phyloP scores from a whole-genome alignment of 2,888 invertebrate genomes.

The Eulithis testata region DNA sequence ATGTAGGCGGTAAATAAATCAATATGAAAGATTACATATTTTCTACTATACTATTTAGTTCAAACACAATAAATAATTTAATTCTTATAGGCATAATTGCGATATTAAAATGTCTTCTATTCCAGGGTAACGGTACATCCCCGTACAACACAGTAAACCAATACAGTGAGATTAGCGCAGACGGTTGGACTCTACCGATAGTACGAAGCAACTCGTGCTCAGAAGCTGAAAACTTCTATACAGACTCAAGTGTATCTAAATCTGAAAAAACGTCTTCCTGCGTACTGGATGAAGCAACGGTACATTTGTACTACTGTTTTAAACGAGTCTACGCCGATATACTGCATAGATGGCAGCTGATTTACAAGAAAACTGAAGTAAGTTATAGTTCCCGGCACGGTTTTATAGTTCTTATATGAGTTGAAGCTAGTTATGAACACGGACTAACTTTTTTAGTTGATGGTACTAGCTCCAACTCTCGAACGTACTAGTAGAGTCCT shows the following conservation, averaged over 20 bases:
- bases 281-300: slow-evolving; percentile 74
- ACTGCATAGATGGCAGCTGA: slow-evolving; percentile 92
- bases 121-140: slow-evolving; percentile 87
- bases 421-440: too few relatives aligned
- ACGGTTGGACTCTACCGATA: slow-evolving; percentile 90
- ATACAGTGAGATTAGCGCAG: slow-evolving; percentile 88
- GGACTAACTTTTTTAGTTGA: too few relatives aligned
- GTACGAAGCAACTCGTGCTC: slow-evolving; percentile 94
- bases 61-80: too few relatives aligned
- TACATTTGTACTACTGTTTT: slow-evolving; percentile 90
- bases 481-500: too few relatives aligned
- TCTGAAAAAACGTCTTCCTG: slow-evolving; percentile 70
- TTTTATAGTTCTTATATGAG: too few relatives aligned
- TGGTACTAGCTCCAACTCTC: too few relatives aligned
- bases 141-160: slow-evolving; percentile 95
- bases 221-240: slow-evolving; percentile 90
- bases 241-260: slow-evolving; percentile 68
- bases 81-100: too few relatives aligned
- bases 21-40: too few relatives aligned
- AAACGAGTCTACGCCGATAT: slow-evolving; percentile 95
- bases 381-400: slow-evolving; percentile 16
- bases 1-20: too few relatives aligned
- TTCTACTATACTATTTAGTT: too few relatives aligned
- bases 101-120: too few relatives aligned
- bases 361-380: slow-evolving; percentile 92